phyloP scores from a whole-genome alignment of 2,113 vertebrate species.

The Myiopsitta monachus region DNA sequence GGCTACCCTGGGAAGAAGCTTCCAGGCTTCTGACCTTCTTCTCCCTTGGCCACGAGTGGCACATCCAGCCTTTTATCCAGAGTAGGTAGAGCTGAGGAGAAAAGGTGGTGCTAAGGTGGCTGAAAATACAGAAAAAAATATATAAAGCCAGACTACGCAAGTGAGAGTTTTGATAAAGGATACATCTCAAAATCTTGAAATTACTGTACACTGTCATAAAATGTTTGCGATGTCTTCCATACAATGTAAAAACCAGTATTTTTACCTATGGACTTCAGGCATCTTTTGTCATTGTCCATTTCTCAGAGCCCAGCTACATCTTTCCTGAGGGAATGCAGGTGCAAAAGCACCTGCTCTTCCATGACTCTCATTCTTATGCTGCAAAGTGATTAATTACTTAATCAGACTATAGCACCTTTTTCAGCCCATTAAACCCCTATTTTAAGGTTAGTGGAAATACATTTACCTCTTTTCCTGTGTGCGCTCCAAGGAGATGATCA shows the following conservation, averaged over 20 bases:
- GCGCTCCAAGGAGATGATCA: accelerated
- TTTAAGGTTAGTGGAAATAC: background rate
- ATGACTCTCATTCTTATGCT: background rate
- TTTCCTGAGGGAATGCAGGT: background rate
- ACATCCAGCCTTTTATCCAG: background rate
- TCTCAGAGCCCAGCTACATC: background rate
- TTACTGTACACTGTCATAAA: background rate
- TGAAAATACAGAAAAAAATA: background rate
- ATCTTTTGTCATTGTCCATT: background rate
- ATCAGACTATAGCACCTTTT: background rate
- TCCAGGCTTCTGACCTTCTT: background rate
- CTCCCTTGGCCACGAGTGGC: background rate
- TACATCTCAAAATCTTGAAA: background rate
- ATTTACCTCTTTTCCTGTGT: background rate
- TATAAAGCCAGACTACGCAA: background rate
- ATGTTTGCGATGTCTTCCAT: background rate
- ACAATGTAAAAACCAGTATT: background rate
- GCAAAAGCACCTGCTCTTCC: background rate
- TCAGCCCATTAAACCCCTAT: background rate
- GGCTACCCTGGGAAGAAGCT: background rate
- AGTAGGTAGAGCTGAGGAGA: background rate
- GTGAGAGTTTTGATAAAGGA: background rate
- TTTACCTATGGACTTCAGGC: background rate
- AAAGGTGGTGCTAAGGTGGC: background rate
- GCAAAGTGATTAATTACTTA: background rate